phyloP scores from a whole-genome alignment of 2,888 invertebrate species.

The Tethea ocularis region DNA sequence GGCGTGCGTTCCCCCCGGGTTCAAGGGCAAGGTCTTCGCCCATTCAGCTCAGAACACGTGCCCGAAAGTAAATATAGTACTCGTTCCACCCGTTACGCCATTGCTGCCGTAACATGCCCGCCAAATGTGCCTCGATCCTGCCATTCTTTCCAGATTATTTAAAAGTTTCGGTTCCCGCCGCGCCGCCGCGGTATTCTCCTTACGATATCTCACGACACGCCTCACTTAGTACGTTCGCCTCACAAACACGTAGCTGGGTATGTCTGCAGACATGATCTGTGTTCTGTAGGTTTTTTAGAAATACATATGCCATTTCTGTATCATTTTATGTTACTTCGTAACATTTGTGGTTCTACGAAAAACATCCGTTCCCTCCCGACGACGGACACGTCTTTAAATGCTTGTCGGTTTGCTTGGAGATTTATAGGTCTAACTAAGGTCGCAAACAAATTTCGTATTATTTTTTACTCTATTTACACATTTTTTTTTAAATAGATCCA shows the following conservation, averaged over 20 bases:
- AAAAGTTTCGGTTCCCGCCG: constrained; percentile 4
- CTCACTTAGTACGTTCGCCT: background rate
- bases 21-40: constrained; percentile 79
- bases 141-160: constrained; percentile 30
- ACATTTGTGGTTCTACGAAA: background rate
- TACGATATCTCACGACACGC: background rate
- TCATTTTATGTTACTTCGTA: background rate
- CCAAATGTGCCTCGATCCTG: constrained; percentile 34
- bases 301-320: background rate
- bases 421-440: constrained; percentile 2
- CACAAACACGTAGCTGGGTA: background rate
- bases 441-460: background rate
- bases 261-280: background rate
- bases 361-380: background rate
- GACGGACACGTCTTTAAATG: background rate
- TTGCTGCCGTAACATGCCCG: constrained; percentile 53
- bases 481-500: too few relatives aligned
- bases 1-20: constrained; percentile 72
- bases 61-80: constrained; percentile 81
- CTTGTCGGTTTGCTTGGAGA: background rate
- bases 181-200: too few relatives aligned
- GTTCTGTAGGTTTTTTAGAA: background rate
- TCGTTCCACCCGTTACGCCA: constrained; percentile 64
- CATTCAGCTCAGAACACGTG: constrained; percentile 81
- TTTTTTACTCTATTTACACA: too few relatives aligned